These are phyloP conservation scores for Proterorhinus semilunaris DNA, from an alignment of 2,113 vertebrate species.

Conservation along the genomic window DNA sequence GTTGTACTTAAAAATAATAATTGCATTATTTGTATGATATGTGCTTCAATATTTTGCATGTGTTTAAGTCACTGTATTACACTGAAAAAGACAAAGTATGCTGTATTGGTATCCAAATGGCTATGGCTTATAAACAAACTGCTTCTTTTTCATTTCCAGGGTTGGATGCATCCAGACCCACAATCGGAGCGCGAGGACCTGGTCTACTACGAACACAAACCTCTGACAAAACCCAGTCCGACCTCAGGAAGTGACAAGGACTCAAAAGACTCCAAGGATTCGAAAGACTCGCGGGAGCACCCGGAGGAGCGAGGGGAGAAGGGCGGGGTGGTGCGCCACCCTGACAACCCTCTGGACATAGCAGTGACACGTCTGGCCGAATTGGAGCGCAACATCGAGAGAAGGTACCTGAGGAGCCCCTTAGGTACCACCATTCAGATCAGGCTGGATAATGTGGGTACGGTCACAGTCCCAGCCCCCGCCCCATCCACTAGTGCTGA, in stretches of 20 bases:
- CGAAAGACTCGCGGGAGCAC: constrained; percentile 56
- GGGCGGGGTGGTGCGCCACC: constrained; percentile 87
- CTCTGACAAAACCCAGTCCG: constrained; percentile 80
- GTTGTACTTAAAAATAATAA: background rate
- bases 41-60: no score
- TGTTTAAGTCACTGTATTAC: no score
- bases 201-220: constrained; percentile 98
- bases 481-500: constrained; percentile 99
- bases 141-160: constrained; percentile 72
- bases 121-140: background rate
- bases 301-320: constrained; percentile 82
- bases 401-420: constrained; percentile 99
- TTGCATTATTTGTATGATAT: background rate
- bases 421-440: constrained; percentile 99
- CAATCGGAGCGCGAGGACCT: constrained; percentile 97
- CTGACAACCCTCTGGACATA: constrained; percentile 99
- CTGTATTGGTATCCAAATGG: no score
- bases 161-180: constrained; percentile 93
- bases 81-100: no score
- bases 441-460: constrained; percentile 99
- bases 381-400: constrained; percentile 99
- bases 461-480: constrained; percentile 99
- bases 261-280: constrained; percentile 47
- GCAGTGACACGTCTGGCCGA: constrained; percentile 98
- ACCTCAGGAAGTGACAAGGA: constrained; percentile 80